Evolutionary conservation across 2,888 invertebrate species (phyloP).

Genomic region (Idaea dimidiata): DNA sequence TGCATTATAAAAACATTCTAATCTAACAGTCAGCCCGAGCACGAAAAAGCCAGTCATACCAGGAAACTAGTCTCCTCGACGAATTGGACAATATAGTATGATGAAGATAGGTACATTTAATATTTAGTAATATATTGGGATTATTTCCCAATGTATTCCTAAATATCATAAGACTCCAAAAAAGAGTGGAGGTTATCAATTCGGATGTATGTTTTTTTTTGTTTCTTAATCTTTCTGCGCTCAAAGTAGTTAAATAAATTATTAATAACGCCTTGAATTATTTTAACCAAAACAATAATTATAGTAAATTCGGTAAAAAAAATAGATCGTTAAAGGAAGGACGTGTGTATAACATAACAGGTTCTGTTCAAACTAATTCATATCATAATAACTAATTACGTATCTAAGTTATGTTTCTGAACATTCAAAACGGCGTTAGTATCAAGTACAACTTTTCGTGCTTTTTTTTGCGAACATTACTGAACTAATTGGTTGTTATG

Average conservation of each 20-base stretch:
- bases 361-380: not conserved
- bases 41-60: too few relatives aligned
- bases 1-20: too few relatives aligned
- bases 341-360: not conserved
- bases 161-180: too few relatives aligned
- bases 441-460: not conserved
- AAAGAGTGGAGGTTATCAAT: too few relatives aligned
- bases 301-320: not conserved
- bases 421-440: not conserved
- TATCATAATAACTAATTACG: not conserved
- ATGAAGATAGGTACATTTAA: too few relatives aligned
- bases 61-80: too few relatives aligned
- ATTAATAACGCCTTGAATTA: not conserved
- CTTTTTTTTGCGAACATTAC: not conserved
- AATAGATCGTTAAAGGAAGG: not conserved
- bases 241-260: not conserved
- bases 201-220: too few relatives aligned
- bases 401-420: too few relatives aligned
- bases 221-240: not conserved
- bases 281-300: not conserved
- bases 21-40: too few relatives aligned
- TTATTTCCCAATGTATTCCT: too few relatives aligned
- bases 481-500: constrained; percentile 11
- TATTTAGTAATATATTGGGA: too few relatives aligned
- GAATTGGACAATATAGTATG: too few relatives aligned